Conservation (phyloP, 2,797 vertebrate species). For the Takifugu rubripes region DNA sequence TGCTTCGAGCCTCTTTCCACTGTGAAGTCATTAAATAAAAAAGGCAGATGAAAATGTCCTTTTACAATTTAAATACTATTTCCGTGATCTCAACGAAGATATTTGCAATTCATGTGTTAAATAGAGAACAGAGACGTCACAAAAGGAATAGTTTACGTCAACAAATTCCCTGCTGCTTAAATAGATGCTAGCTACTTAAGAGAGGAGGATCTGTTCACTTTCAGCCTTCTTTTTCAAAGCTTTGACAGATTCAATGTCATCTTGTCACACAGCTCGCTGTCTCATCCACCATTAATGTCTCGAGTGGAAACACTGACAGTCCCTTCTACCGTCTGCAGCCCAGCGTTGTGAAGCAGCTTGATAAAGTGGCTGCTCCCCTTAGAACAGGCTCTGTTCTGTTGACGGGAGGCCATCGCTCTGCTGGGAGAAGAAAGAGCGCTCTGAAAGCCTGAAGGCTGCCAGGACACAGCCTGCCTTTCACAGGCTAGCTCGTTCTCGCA, state of each 20-base stretch:
- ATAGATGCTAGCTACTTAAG: no score
- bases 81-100: no score
- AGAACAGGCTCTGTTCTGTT: constrained; percentile 71
- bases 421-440: constrained; percentile 61
- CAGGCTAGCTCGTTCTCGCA: constrained; percentile 38
- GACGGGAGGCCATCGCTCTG: constrained; percentile 50
- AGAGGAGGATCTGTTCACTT: constrained; percentile 23
- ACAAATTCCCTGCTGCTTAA: no score
- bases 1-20: no score
- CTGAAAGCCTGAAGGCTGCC: constrained; percentile 52
- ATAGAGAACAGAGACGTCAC: no score
- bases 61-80: no score
- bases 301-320: constrained; percentile 59
- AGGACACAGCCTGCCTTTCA: constrained; percentile 65
- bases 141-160: no score
- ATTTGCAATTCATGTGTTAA: no score
- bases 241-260: constrained; percentile 27
- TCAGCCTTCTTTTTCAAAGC: constrained; percentile 27
- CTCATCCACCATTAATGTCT: constrained; percentile 37
- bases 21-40: no score
- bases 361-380: constrained; percentile 62
- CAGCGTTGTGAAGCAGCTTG: constrained; percentile 60
- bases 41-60: no score
- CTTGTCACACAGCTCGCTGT: constrained; percentile 29
- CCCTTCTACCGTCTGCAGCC: constrained; percentile 31